Percentiles rank a stretch among this genome's conserved stretches.
Evolutionary conservation across 2,888 invertebrate species (phyloP).

Genomic region (Tenthredo livida): DNA sequence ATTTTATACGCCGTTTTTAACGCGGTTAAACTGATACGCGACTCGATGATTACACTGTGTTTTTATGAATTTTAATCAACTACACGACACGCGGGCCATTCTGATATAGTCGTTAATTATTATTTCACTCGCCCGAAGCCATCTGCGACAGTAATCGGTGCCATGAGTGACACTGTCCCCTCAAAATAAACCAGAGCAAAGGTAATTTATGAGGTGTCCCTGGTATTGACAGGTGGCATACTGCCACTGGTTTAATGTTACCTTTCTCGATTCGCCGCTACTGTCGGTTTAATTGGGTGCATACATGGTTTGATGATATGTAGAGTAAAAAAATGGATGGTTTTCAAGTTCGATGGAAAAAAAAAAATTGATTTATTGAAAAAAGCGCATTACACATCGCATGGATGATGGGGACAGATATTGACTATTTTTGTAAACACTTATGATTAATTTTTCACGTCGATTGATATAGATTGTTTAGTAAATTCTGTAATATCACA

Average conservation of each 20-base stretch:
- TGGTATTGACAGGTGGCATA: neutral
- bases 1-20: neutral
- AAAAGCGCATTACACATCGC: conserved; percentile 74
- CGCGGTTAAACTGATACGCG: neutral
- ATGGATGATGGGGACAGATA: conserved; percentile 74
- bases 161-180: neutral
- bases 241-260: neutral
- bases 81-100: neutral
- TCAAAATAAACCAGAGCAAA: conserved; percentile 10
- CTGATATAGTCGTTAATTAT: neutral
- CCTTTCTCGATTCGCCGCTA: neutral
- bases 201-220: neutral
- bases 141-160: conserved; percentile 23
- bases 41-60: neutral
- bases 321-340: neutral
- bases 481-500: conserved; percentile 67
- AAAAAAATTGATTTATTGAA: conserved; percentile 71
- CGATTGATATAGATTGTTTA: conserved; percentile 65
- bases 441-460: conserved; percentile 36
- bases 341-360: conserved; percentile 70
- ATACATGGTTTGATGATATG: neutral
- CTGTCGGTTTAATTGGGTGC: neutral
- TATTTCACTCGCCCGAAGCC: neutral
- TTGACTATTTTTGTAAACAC: conserved; percentile 72
- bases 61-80: neutral